Evolutionary conservation across 1,140 invertebrate species (phyloP).

Genomic region (Aphelenchoides fujianensis): DNA sequence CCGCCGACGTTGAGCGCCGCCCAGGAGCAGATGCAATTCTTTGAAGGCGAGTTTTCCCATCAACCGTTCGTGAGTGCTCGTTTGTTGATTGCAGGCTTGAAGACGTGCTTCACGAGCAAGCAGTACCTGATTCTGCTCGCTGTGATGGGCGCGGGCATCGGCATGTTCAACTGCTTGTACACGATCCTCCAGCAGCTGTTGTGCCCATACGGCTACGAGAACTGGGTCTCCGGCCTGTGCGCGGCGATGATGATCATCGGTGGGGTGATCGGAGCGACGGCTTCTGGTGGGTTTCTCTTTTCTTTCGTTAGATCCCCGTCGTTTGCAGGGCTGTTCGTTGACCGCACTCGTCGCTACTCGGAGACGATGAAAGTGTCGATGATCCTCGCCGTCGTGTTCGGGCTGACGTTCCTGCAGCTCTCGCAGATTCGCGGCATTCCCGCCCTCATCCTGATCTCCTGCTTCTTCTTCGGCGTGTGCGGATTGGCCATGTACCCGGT

Average conservation of each 20-base stretch:
- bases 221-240: constrained; percentile 52
- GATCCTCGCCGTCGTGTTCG: constrained; percentile 57
- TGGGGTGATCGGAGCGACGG: constrained; percentile 57
- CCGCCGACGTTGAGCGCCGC: constrained; percentile 54
- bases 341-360: constrained; percentile 54
- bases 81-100: constrained; percentile 45
- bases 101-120: constrained; percentile 52
- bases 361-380: constrained; percentile 60
- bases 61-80: constrained; percentile 17
- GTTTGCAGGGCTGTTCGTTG: constrained; percentile 56
- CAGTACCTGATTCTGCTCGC: constrained; percentile 55
- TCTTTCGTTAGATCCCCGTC: neutral
- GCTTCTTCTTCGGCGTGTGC: constrained; percentile 58
- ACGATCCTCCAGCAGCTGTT: constrained; percentile 60
- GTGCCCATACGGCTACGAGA: constrained; percentile 57
- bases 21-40: constrained; percentile 54
- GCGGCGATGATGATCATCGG: constrained; percentile 60
- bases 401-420: constrained; percentile 55
- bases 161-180: constrained; percentile 62
- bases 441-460: constrained; percentile 42
- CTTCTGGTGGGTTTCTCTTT: constrained; percentile 32
- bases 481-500: constrained; percentile 60
- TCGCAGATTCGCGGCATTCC: constrained; percentile 32
- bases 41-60: constrained; percentile 39
- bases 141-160: constrained; percentile 60